Conservation (phyloP, 2,888 invertebrate species). For the Mantis religiosa region DNA sequence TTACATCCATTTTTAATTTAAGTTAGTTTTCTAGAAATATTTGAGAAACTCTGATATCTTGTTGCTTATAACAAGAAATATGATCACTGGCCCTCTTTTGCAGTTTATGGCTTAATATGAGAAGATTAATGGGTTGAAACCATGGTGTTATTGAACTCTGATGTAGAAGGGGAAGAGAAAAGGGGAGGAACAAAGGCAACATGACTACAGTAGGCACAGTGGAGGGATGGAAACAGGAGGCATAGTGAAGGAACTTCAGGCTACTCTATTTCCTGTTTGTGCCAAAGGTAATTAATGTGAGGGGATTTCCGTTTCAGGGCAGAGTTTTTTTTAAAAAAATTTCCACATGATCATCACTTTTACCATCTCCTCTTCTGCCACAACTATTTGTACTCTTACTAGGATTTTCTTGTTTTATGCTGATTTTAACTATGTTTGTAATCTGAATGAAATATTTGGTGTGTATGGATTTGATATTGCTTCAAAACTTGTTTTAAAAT, state of each 20-base stretch:
- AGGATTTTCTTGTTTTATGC: not conserved
- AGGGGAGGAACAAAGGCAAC: not conserved
- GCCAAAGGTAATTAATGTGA: constrained; percentile 28
- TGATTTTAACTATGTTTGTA: not conserved
- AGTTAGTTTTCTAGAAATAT: no score
- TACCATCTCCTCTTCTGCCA: no score
- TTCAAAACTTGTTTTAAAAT: no score
- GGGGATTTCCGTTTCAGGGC: not conserved
- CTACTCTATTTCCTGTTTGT: constrained; percentile 57
- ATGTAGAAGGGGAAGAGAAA: not conserved
- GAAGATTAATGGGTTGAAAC: not conserved
- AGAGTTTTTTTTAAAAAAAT: not conserved
- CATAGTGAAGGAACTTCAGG: constrained; percentile 60
- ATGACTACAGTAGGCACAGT: not conserved
- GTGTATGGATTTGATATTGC: not conserved
- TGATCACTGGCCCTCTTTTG: not conserved
- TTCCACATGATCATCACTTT: not conserved
- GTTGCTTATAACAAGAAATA: not conserved
- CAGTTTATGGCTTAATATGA: not conserved
- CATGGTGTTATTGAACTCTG: not conserved
- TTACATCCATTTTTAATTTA: no score
- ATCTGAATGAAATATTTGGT: not conserved
- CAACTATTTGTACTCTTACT: not conserved
- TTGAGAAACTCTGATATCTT: no score
- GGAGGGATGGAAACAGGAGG: constrained; percentile 29